Percentiles rank a stretch among this genome's conserved stretches.
Evolutionary conservation across 2,888 invertebrate species (phyloP).

Genomic region (Rotaria macrura): DNA sequence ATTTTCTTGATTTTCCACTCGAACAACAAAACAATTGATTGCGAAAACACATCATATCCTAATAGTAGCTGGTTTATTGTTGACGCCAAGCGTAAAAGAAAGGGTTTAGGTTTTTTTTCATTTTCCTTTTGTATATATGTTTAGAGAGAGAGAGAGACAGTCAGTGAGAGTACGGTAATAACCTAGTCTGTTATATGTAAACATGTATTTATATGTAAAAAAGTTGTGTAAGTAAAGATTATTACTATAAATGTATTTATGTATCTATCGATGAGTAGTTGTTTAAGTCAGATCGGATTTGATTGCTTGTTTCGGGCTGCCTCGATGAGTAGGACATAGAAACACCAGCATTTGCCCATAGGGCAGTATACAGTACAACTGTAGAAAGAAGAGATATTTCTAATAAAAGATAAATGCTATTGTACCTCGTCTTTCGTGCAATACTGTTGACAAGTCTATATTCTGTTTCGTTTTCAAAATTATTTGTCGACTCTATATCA

Average conservation of each 20-base stretch:
- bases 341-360: neutral
- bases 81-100: neutral
- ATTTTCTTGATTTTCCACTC: neutral
- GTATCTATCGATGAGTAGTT: neutral
- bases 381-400: neutral
- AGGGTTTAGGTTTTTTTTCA: neutral
- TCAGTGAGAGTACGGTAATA: no score
- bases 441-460: neutral
- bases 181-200: neutral
- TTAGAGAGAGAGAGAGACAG: neutral
- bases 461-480: neutral
- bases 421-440: constrained; percentile 9
- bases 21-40: neutral
- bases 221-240: neutral
- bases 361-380: neutral
- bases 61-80: neutral
- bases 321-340: neutral
- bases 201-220: neutral
- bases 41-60: neutral
- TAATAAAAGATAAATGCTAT: neutral
- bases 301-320: neutral
- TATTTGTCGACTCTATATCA: no score
- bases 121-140: neutral
- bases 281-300: neutral
- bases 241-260: neutral